phyloP scores from a whole-genome alignment of 2,113 vertebrate species.

The Lepisosteus osseus region DNA sequence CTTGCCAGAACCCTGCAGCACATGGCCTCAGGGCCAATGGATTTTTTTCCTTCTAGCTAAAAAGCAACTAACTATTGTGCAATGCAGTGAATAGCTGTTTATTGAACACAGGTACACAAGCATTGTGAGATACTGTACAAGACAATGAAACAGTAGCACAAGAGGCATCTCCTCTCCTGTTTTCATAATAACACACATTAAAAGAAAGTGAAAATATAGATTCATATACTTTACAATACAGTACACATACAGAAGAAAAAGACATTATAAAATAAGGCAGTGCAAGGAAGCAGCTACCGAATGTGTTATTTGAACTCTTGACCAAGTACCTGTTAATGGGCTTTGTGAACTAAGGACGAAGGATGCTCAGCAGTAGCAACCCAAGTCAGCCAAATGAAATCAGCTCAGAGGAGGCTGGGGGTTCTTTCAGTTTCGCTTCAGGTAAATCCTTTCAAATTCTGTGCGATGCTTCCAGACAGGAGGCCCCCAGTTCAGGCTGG shows the following conservation, averaged over 20 bases:
- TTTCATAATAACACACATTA: constrained; percentile 15
- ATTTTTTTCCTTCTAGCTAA: not conserved
- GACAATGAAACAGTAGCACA: constrained; percentile 31
- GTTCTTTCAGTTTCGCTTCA: too few relatives aligned
- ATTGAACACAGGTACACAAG: constrained; percentile 41
- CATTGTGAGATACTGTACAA: constrained; percentile 23
- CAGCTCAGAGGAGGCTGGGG: too few relatives aligned
- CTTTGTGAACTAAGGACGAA: too few relatives aligned
- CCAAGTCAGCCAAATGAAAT: too few relatives aligned
- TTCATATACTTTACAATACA: constrained; percentile 7
- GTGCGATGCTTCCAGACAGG: too few relatives aligned
- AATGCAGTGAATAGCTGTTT: constrained; percentile 27
- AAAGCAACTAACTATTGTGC: not conserved
- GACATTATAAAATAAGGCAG: not conserved
- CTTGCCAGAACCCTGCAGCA: not conserved
- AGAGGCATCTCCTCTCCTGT: not conserved
- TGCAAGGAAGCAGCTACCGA: not conserved
- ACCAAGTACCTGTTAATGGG: too few relatives aligned
- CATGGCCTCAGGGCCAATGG: not conserved
- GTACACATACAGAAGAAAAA: constrained; percentile 11
- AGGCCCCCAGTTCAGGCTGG: too few relatives aligned
- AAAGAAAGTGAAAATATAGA: constrained; percentile 21
- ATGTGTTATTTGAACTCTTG: too few relatives aligned
- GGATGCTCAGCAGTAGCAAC: too few relatives aligned
- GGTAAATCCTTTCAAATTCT: too few relatives aligned